phyloP scores from a whole-genome alignment of 2,888 invertebrate species.

The Geotrupes spiniger region DNA sequence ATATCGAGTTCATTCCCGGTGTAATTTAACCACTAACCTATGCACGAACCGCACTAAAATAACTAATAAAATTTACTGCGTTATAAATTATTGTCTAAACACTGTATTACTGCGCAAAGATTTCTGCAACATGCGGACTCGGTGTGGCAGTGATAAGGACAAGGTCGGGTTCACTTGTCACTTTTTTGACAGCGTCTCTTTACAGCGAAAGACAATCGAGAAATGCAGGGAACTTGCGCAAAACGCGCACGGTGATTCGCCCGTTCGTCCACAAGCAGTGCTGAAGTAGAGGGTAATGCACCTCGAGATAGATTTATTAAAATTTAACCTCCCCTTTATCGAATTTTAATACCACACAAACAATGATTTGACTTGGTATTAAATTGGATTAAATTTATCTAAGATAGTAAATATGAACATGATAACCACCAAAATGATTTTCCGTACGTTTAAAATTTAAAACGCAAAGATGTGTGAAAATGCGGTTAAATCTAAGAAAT shows the following conservation, averaged over 20 bases:
- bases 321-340: too few relatives aligned
- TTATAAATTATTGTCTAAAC: conserved; percentile 6
- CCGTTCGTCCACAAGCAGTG: too few relatives aligned
- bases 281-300: too few relatives aligned
- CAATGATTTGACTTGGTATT: too few relatives aligned
- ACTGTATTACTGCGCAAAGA: conserved; percentile 7
- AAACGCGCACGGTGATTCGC: too few relatives aligned
- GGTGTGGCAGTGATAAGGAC: not conserved
- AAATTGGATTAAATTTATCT: too few relatives aligned
- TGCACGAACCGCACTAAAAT: conserved; percentile 1
- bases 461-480: conserved; percentile 16
- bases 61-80: not conserved
- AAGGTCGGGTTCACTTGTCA: conserved; percentile 6
- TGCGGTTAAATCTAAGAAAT: conserved; percentile 19
- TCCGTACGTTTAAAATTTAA: too few relatives aligned
- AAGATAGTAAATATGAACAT: too few relatives aligned
- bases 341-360: too few relatives aligned
- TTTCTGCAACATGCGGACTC: conserved; percentile 3
- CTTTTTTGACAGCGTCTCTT: not conserved
- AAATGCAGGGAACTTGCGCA: too few relatives aligned
- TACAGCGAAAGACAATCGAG: not conserved
- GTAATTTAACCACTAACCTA: conserved; percentile 17
- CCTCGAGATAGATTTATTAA: too few relatives aligned
- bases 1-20: conserved; percentile 63
- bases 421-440: too few relatives aligned